phyloP scores from a whole-genome alignment of 2,888 invertebrate species.

The Laothoe populi region DNA sequence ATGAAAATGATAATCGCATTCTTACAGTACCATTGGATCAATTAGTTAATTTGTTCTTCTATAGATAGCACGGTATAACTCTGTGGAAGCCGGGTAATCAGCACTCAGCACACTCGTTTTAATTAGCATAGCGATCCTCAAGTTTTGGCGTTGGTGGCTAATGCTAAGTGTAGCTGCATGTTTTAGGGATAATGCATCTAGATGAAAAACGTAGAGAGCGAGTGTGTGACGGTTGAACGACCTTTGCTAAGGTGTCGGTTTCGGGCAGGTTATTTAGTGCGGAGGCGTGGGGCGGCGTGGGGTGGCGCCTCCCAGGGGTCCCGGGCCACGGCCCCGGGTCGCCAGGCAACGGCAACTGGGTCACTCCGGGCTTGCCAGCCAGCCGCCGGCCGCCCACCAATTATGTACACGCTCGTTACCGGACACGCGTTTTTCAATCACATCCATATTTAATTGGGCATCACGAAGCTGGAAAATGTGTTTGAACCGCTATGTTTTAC shows the following conservation, averaged over 20 bases:
- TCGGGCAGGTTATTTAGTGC: conserved; percentile 83
- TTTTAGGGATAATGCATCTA: conserved; percentile 29
- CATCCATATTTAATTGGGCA: conserved; percentile 85
- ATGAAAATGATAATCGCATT: neutral
- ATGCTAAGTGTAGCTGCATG: conserved; percentile 17
- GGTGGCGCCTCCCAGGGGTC: conserved; percentile 47
- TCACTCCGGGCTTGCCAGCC: conserved; percentile 77
- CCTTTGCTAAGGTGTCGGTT: conserved; percentile 83
- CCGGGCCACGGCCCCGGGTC: conserved; percentile 67
- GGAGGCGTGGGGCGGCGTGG: conserved; percentile 50
- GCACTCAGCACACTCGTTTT: conserved; percentile 9
- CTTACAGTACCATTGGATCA: neutral
- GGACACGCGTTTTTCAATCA: conserved; percentile 86
- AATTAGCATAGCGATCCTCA: conserved; percentile 6
- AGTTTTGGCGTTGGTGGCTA: neutral
- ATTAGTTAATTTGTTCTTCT: conserved; percentile 13
- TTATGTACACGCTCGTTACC: conserved; percentile 85
- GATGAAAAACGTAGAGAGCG: conserved; percentile 62
- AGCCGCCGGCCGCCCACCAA: conserved; percentile 69
- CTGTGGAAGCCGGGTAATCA: conserved; percentile 13
- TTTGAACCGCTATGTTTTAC: conserved; percentile 77
- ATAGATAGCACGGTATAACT: neutral
- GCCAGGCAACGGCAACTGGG: conserved; percentile 83
- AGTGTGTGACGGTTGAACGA: conserved; percentile 80
- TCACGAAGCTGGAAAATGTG: conserved; percentile 81